Evolutionary conservation across 2,888 invertebrate genomes (phyloP).

Genomic region (Nemapogon koenigi): DNA sequence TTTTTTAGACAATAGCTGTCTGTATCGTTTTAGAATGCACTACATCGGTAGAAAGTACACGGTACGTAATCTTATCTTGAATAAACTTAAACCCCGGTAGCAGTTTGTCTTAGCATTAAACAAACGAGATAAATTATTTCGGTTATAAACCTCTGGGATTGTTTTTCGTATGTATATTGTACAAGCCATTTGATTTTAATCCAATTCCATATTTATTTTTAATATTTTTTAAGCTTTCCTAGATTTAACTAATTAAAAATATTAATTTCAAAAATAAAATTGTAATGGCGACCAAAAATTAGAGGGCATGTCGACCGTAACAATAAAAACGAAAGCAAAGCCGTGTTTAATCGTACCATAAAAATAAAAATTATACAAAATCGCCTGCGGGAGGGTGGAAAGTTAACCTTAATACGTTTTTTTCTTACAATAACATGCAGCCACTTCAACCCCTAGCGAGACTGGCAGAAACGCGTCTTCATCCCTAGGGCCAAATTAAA

Average conservation of each 20-base stretch:
- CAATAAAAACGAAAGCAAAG: slow-evolving; percentile 63
- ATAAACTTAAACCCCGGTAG: slow-evolving; percentile 60
- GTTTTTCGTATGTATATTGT: not conserved
- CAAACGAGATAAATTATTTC: slow-evolving; percentile 63
- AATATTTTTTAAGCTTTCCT: not conserved
- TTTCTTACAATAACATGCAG: slow-evolving; percentile 39
- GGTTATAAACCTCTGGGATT: slow-evolving; percentile 33
- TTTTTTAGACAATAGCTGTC: slow-evolving; percentile 9
- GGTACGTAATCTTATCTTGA: slow-evolving; percentile 50
- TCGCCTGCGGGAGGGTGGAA: slow-evolving; percentile 54
- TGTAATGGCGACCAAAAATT: slow-evolving; percentile 60
- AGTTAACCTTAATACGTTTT: slow-evolving; percentile 47
- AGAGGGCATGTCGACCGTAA: slow-evolving; percentile 59
- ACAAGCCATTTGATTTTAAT: not conserved
- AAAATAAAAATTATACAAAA: slow-evolving; percentile 65
- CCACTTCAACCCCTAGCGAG: slow-evolving; percentile 3
- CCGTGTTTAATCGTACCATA: slow-evolving; percentile 61
- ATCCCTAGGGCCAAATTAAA: no score
- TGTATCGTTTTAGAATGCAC: slow-evolving; percentile 7
- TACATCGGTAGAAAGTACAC: slow-evolving; percentile 1
- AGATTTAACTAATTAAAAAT: slow-evolving; percentile 40
- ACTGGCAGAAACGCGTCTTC: no score
- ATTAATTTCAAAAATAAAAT: slow-evolving; percentile 52
- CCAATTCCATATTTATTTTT: not conserved
- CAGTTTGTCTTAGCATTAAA: slow-evolving; percentile 59